Evolutionary conservation across 2,888 invertebrate genomes (phyloP), one percentile per base, ranked within the genome.

Genomic region (Tenthredo distinguenda): DNA sequence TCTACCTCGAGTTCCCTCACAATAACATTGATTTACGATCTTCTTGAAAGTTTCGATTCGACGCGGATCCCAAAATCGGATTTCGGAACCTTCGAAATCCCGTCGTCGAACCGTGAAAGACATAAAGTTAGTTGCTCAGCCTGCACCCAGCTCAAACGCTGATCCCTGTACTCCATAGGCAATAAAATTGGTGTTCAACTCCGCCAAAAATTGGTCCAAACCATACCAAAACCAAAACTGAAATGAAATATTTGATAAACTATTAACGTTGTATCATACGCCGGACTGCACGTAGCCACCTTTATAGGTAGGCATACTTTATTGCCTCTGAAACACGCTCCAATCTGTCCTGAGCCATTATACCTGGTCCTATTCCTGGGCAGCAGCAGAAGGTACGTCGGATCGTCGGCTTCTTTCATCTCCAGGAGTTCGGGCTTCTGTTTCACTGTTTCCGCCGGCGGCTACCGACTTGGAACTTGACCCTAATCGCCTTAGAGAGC

Each of bases 361-460:
- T 90, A 89, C 90, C 87, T 89, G 90, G 91, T 91, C 90, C 81
- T 81, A 81, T 81, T 40, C 81, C 81, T 26, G 81, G 58, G 47
- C 18, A 77, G 15, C n/a, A 62, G 81, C 58, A 62, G 37, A 58
- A 58, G 58, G 58, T 81, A 58, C 89, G 90, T 89, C 88, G 88
- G 87, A 86, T 71, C 88, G 90, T 89, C 91, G 91, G 91, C 89
- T 87, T 88, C 91, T 91, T 91, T 91, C 91, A 91, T 91, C 91
- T 91, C 87, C 84, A 85, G 87, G 88, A 90, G 90, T 90, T 88
- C 90, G 90, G 91, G 91, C 91, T 91, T 91, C 91, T 91, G 91
- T 91, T 91, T 91, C 91, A 90, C 91, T 91, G 91, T 91, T 91
- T 91, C 91, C 91, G 91, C 90, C 91, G 90, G 88, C 90, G 90